Percentiles rank a stretch among this genome's conserved stretches.
phyloP scores from a whole-genome alignment of 1,140 invertebrate species.

The Prorops nasuta region DNA sequence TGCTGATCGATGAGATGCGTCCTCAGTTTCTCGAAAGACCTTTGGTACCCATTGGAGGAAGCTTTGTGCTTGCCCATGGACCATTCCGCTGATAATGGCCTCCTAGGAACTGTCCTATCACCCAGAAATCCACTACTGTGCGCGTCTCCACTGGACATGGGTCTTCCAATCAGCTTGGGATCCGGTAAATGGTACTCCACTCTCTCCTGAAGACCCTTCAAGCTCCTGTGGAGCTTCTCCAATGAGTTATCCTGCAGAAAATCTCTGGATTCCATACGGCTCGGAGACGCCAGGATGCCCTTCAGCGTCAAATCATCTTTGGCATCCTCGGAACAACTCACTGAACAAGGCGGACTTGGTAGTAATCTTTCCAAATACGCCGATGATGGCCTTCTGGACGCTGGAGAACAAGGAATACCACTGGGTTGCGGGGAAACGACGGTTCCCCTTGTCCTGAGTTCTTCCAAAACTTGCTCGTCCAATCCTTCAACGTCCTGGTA shows the following conservation, averaged over 20 bases:
- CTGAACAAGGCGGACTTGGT: constrained; percentile 51
- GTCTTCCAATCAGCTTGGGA: constrained; percentile 11
- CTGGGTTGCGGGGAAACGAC: constrained; percentile 67
- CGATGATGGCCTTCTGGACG: constrained; percentile 34
- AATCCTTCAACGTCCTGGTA: constrained; percentile 34
- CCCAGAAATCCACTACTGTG: constrained; percentile 23
- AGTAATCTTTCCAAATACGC: constrained; percentile 42
- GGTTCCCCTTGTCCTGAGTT: constrained; percentile 58
- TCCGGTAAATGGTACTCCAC: constrained; percentile 15
- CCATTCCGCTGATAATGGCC: constrained; percentile 33
- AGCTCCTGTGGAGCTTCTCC: too few relatives aligned
- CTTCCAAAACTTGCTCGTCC: constrained; percentile 33
- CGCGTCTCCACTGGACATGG: constrained; percentile 33
- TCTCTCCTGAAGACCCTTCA: constrained; percentile 18
- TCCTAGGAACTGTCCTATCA: constrained; percentile 23
- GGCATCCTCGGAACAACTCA: constrained; percentile 51
- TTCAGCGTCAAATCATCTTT: constrained; percentile 43
- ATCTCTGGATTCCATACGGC: constrained; percentile 24
- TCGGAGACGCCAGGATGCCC: constrained; percentile 36
- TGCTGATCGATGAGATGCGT: not conserved
- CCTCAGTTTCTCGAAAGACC: not conserved
- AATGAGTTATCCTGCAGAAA: not conserved
- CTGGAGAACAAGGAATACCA: constrained; percentile 56
- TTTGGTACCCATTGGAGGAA: constrained; percentile 14
- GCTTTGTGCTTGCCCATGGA: constrained; percentile 8